Evolutionary conservation across 2,113 vertebrate genomes (phyloP).

Genomic region (Oryzias woworae): DNA sequence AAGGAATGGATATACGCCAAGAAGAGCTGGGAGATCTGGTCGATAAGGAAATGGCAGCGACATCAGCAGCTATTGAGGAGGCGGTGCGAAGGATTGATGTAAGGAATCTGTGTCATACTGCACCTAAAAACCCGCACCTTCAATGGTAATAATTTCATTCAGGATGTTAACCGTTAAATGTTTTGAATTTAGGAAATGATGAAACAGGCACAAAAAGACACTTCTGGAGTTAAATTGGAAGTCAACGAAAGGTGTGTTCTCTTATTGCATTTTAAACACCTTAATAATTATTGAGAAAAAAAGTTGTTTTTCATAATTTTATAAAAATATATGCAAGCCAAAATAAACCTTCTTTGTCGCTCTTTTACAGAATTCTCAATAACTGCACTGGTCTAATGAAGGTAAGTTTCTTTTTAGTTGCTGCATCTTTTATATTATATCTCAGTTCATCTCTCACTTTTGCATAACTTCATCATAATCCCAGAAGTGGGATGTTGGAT

Average conservation of each 20-base stretch:
- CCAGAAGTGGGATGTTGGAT: background rate
- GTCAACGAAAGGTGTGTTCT: constrained; percentile 91
- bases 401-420: constrained; percentile 68
- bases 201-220: constrained; percentile 89
- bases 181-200: constrained; percentile 88
- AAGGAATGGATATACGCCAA: constrained; percentile 88
- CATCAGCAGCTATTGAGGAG: constrained; percentile 90
- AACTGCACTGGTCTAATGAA: constrained; percentile 97
- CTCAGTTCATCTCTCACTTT: background rate
- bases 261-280: background rate
- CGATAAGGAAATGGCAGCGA: constrained; percentile 97
- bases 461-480: background rate
- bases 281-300: background rate
- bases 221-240: constrained; percentile 90
- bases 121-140: background rate
- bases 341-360: background rate
- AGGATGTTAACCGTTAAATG: background rate
- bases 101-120: constrained; percentile 20
- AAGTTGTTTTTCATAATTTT: background rate
- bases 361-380: constrained; percentile 83
- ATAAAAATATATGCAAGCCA: background rate
- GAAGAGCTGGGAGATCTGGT: constrained; percentile 96
- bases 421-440: background rate
- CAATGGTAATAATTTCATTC: background rate
- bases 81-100: constrained; percentile 94